Percentiles rank a stretch among this genome's conserved stretches.
These are phyloP conservation scores for Xenops minutus DNA, from an alignment of 2,797 vertebrate genomes.

Conservation along the genomic window DNA sequence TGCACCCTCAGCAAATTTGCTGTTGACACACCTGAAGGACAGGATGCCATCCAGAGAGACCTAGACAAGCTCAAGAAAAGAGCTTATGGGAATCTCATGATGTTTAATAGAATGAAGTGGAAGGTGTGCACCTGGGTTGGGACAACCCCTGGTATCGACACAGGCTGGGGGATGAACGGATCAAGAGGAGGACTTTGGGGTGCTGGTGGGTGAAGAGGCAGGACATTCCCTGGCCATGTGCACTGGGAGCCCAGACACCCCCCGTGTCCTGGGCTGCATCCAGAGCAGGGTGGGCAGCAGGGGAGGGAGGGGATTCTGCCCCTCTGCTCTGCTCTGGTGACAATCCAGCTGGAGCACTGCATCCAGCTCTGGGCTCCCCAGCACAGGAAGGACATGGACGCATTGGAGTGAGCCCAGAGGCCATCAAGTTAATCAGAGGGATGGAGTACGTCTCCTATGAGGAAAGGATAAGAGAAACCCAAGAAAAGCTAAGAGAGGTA, in stretches of 20 bases:
- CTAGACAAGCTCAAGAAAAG: not conserved
- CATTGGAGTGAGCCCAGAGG: rapidly evolving
- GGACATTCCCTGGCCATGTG: rapidly evolving
- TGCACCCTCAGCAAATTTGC: not conserved
- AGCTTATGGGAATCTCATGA: not conserved
- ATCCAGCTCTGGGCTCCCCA: not conserved
- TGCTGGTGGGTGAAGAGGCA: not conserved
- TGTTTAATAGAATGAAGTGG: not conserved
- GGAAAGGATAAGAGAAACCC: not conserved
- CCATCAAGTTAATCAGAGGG: rapidly evolving
- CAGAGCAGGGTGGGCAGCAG: not conserved
- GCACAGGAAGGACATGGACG: not conserved
- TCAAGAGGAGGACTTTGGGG: rapidly evolving
- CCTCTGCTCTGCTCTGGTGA: not conserved
- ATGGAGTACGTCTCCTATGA: rapidly evolving
- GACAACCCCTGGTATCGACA: rapidly evolving
- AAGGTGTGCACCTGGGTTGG: rapidly evolving
- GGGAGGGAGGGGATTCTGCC: not conserved
- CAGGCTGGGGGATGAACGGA: not conserved
- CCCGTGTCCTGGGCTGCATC: not conserved
- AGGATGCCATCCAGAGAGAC: not conserved
- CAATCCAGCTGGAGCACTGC: not conserved
- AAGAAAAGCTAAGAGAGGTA: not conserved
- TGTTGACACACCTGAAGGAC: not conserved
- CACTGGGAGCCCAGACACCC: not conserved